Percentiles rank a stretch among this genome's conserved stretches.
Conservation (phyloP, 1,140 invertebrate genomes). For the Acromyrmex echinatior region DNA sequence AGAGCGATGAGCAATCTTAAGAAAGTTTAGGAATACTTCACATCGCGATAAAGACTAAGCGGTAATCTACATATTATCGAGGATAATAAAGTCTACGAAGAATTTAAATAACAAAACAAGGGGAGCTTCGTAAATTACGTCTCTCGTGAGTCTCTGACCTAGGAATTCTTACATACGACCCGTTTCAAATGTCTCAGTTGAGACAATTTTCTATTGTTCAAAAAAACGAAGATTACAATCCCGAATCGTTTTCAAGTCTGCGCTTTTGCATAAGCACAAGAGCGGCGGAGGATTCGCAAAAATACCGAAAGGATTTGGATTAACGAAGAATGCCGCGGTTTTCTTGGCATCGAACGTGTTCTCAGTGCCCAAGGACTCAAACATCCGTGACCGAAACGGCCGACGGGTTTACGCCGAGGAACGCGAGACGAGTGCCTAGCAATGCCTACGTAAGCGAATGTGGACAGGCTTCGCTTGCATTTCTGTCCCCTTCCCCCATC, state of each 20-base stretch:
- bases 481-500: conserved; percentile 25
- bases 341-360: not conserved
- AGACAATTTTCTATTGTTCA: not conserved
- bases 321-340: not conserved
- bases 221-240: not conserved
- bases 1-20: not conserved
- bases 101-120: conserved; percentile 13
- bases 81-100: not conserved
- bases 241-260: too few species aligned
- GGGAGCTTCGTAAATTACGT: not conserved
- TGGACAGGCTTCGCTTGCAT: conserved; percentile 28
- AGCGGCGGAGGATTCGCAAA: too few species aligned
- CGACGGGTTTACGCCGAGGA: conserved; percentile 24
- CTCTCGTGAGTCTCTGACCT: not conserved
- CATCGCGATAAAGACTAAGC: not conserved
- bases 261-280: not conserved
- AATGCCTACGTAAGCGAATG: conserved; percentile 39
- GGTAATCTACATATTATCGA: not conserved
- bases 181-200: not conserved
- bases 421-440: conserved; percentile 37
- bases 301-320: not conserved
- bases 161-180: not conserved
- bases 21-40: not conserved
- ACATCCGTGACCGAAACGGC: conserved; percentile 53
- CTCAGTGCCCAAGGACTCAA: conserved; percentile 10